Conservation (phyloP, 1,140 invertebrate genomes). For the Chionoecetes opilio region DNA sequence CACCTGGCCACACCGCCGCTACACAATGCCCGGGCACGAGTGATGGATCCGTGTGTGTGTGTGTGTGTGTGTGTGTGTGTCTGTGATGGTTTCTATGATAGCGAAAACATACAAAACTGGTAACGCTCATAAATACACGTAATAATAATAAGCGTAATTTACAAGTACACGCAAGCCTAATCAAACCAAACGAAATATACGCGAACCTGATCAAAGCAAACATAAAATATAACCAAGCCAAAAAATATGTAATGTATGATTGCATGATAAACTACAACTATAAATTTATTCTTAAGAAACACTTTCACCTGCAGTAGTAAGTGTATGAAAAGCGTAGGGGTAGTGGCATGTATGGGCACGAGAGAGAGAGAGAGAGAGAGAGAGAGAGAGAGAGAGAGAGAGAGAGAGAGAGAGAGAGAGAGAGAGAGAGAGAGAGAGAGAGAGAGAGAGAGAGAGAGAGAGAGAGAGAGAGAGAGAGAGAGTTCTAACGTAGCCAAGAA, state of each 20-base stretch:
- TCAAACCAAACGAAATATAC: too few relatives aligned
- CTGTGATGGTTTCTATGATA: background rate
- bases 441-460: background rate
- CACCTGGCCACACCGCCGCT: background rate
- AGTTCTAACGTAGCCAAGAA: too few relatives aligned
- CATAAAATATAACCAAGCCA: background rate
- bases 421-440: background rate
- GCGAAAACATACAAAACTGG: too few relatives aligned
- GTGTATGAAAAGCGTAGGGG: background rate
- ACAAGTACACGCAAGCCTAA: too few relatives aligned
- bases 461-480: background rate
- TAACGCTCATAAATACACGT: too few relatives aligned
- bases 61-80: slow-evolving; percentile 27
- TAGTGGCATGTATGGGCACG: background rate
- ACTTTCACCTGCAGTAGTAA: background rate
- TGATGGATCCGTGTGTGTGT: background rate
- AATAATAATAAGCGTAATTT: too few relatives aligned
- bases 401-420: background rate
- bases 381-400: background rate
- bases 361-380: background rate
- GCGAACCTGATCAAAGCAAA: too few relatives aligned
- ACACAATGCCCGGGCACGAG: background rate
- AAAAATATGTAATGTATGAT: too few relatives aligned
- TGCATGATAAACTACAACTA: too few relatives aligned
- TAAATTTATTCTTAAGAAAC: background rate